Conservation (phyloP, 2,113 vertebrate species). For the Lasiurus cinereus region DNA sequence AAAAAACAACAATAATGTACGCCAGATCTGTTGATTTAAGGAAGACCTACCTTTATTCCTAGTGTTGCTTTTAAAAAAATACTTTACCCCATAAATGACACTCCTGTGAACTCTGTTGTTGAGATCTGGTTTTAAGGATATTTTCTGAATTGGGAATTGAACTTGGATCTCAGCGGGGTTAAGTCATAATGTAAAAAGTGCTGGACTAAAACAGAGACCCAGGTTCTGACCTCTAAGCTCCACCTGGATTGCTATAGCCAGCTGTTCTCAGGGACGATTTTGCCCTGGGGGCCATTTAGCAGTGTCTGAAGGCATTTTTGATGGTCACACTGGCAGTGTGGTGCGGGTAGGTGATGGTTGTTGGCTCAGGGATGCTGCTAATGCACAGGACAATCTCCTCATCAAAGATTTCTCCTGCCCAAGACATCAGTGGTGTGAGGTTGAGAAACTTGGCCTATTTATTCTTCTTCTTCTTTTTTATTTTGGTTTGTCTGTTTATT, state of each 20-base stretch:
- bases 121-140: slow-evolving; percentile 25
- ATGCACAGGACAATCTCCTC: not conserved
- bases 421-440: not conserved
- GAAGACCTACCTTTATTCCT: not conserved
- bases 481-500: not conserved
- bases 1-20: not conserved
- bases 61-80: slow-evolving; percentile 22
- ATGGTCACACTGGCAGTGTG: not conserved
- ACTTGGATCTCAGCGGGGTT: slow-evolving; percentile 25
- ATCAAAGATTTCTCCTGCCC: not conserved
- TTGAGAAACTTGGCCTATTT: not conserved
- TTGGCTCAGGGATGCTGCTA: not conserved
- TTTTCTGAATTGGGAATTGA: slow-evolving; percentile 36
- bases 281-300: not conserved
- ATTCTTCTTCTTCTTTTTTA: not conserved
- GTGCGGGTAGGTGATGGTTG: not conserved
- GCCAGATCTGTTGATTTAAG: not conserved
- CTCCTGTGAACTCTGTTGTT: slow-evolving; percentile 25
- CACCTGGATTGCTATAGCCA: not conserved
- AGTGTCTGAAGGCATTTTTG: not conserved
- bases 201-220: not conserved
- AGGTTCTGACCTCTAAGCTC: not conserved
- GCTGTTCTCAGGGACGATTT: not conserved
- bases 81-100: not conserved
- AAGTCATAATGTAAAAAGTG: slow-evolving; percentile 17